Evolutionary conservation across 2,797 vertebrate genomes (phyloP).

Genomic region (Novumbra hubbsi): DNA sequence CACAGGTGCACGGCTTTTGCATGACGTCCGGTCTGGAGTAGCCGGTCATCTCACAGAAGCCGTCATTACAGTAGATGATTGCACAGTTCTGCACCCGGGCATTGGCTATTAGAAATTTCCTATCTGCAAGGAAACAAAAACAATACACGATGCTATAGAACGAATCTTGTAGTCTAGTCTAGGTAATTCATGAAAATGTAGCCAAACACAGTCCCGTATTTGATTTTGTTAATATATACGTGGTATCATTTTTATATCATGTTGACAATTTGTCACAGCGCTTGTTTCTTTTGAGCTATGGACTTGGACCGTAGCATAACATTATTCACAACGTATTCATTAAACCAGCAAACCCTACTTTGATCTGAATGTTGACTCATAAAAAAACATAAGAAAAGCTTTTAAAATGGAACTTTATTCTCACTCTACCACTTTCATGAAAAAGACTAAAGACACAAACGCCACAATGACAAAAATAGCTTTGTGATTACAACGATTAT

Average conservation of each 20-base stretch:
- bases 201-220: background rate
- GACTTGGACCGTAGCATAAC: background rate
- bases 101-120: conserved; percentile 99
- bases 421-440: background rate
- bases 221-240: background rate
- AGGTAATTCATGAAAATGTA: background rate
- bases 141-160: background rate
- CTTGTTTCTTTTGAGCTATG: background rate
- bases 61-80: conserved; percentile 98
- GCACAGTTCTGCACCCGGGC: conserved; percentile 97
- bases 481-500: background rate
- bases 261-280: background rate
- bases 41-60: conserved; percentile 98
- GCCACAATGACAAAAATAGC: conserved; percentile 1
- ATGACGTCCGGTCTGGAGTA: conserved; percentile 98
- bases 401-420: background rate
- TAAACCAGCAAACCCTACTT: background rate
- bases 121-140: conserved; percentile 77
- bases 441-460: background rate
- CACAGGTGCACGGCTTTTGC: conserved; percentile 96
- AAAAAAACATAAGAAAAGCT: background rate
- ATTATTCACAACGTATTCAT: background rate
- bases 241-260: background rate
- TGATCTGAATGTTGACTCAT: background rate
- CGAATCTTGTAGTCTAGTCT: background rate